Conservation (phyloP, 1,140 invertebrate genomes). For the Sitophilus oryzae region DNA sequence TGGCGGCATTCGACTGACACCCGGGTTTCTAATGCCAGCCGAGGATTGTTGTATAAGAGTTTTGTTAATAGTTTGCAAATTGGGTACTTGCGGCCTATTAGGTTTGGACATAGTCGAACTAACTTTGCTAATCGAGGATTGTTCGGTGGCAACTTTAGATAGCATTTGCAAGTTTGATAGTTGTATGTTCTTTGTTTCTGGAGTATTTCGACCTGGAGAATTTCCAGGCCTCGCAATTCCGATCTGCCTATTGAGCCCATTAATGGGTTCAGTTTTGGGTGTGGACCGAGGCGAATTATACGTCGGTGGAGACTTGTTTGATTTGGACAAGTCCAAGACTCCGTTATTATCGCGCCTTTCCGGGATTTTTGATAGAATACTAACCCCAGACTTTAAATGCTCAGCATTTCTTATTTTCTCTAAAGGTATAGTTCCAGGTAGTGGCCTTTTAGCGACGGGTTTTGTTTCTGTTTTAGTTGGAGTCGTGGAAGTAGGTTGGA, state of each 20-base stretch:
- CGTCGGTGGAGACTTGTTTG: constrained; percentile 25
- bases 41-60: constrained; percentile 13
- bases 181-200: constrained; percentile 26
- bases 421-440: constrained; percentile 40
- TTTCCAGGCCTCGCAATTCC: constrained; percentile 8
- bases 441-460: constrained; percentile 33
- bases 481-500: constrained; percentile 20
- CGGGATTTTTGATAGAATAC: constrained; percentile 37
- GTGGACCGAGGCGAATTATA: constrained; percentile 23
- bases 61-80: constrained; percentile 33
- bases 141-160: constrained; percentile 40
- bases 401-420: constrained; percentile 39
- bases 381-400: constrained; percentile 38
- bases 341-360: constrained; percentile 34
- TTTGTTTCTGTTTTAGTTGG: constrained; percentile 22
- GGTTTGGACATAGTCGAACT: constrained; percentile 20
- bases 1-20: constrained; percentile 34
- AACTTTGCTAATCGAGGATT: constrained; percentile 33
- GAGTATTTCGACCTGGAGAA: constrained; percentile 5
- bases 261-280: constrained; percentile 25
- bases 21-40: constrained; percentile 15
- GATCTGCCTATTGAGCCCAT: constrained; percentile 25
- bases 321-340: constrained; percentile 39
- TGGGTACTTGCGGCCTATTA: constrained; percentile 33
- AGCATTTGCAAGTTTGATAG: constrained; percentile 42